Evolutionary conservation across 2,888 invertebrate species (phyloP).

Genomic region (Allygus modestus): DNA sequence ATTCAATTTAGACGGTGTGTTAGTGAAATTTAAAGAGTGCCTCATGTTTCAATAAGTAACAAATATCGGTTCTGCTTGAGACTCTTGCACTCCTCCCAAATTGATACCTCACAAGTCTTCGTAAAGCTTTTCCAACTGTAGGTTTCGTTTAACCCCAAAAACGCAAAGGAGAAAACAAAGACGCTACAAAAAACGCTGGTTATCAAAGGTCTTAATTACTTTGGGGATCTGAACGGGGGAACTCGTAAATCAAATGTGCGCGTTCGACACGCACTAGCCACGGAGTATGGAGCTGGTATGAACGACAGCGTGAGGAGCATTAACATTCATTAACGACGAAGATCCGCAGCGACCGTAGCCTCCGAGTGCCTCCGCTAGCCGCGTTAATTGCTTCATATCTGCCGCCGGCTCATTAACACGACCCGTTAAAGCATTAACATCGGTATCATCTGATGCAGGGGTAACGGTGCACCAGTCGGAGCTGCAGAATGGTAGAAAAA

Average conservation of each 20-base stretch:
- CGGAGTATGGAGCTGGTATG: slow-evolving; percentile 20
- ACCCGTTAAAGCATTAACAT: slow-evolving; percentile 50
- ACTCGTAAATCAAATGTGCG: not conserved
- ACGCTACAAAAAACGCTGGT: too few relatives aligned
- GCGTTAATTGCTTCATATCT: slow-evolving; percentile 54
- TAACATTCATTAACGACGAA: slow-evolving; percentile 32
- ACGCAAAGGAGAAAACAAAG: too few relatives aligned
- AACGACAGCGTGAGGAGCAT: slow-evolving; percentile 6
- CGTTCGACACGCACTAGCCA: slow-evolving; percentile 14
- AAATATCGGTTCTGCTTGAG: too few relatives aligned
- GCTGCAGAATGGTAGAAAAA: too few relatives aligned
- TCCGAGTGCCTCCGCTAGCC: not conserved
- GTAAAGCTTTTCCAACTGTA: too few relatives aligned
- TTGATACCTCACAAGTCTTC: too few relatives aligned
- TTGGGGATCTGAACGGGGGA: not conserved
- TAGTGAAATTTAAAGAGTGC: too few relatives aligned
- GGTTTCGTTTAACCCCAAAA: too few relatives aligned
- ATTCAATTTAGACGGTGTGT: too few relatives aligned
- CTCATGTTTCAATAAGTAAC: too few relatives aligned
- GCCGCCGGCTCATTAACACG: slow-evolving; percentile 23
- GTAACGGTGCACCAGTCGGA: too few relatives aligned
- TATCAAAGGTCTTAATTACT: not conserved
- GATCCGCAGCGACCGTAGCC: slow-evolving; percentile 19
- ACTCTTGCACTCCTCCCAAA: too few relatives aligned
- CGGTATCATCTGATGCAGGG: slow-evolving; percentile 9